A percentile compares a stretch with the other conserved stretches of the same genome.
Evolutionary conservation across 2,797 vertebrate genomes (phyloP).

Genomic region (Okamejei kenojei): DNA sequence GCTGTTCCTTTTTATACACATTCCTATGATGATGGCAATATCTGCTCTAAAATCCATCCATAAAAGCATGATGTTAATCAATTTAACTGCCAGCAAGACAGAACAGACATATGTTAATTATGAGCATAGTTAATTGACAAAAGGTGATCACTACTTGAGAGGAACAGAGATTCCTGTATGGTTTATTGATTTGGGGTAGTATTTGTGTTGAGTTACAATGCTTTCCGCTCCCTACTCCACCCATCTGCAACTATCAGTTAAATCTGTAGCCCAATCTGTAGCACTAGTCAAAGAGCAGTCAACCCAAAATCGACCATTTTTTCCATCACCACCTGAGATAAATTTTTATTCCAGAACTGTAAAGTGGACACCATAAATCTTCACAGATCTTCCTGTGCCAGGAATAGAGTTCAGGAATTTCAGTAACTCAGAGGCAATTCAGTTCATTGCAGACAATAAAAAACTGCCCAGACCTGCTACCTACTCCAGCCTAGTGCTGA

Average conservation of each 20-base stretch:
- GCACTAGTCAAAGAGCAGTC: too few relatives aligned
- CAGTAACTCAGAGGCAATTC: not conserved
- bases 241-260: too few relatives aligned
- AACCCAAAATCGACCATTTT: not conserved
- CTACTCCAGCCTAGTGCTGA: not conserved
- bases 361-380: not conserved
- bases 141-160: not conserved
- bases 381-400: not conserved
- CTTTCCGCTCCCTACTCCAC: too few relatives aligned
- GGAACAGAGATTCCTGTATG: not conserved
- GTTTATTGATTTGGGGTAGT: too few relatives aligned
- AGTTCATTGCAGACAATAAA: not conserved
- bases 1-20: too few relatives aligned
- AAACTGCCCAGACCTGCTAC: not conserved
- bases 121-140: not conserved
- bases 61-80: not conserved
- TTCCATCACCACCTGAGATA: not conserved
- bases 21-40: not conserved
- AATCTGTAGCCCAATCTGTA: too few relatives aligned
- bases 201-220: too few relatives aligned
- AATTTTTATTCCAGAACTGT: not conserved
- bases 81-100: not conserved
- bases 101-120: not conserved
- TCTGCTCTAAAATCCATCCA: not conserved
- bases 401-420: not conserved